phyloP scores from a whole-genome alignment of 92 coral and sea anemone genomes.

The Palythoa caribaeorum region DNA sequence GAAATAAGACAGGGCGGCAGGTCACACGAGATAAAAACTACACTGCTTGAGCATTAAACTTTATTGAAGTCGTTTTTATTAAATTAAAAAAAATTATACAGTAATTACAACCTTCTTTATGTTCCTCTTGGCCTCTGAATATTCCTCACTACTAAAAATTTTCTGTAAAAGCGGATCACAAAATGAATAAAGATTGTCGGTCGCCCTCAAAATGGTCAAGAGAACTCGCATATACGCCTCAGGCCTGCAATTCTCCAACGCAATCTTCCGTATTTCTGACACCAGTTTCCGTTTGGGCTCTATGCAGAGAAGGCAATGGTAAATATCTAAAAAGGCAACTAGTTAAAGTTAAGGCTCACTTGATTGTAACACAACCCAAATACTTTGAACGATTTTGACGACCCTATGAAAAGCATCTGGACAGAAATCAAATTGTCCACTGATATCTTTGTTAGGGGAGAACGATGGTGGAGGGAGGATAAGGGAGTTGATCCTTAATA shows the following conservation, averaged over 20 bases:
- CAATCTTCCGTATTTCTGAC: conserved; percentile 60
- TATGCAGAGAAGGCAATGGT: conserved; percentile 8
- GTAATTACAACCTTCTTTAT: conserved; percentile 29
- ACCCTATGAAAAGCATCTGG: too few relatives aligned
- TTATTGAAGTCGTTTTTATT: neutral
- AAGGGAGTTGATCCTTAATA: too few relatives aligned
- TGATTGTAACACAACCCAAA: too few relatives aligned
- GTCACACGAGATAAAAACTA: too few relatives aligned
- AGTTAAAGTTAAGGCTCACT: too few relatives aligned
- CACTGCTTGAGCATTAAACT: too few relatives aligned
- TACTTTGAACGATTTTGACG: too few relatives aligned
- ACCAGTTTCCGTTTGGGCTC: conserved; percentile 63
- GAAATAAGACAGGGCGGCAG: too few relatives aligned
- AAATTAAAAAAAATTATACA: neutral
- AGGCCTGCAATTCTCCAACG: conserved; percentile 57
- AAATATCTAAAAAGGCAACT: too few relatives aligned
- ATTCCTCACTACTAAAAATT: conserved; percentile 62
- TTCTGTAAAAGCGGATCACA: conserved; percentile 67
- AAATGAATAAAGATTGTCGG: conserved; percentile 67
- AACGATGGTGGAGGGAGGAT: too few relatives aligned
- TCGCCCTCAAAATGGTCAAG: conserved; percentile 65
- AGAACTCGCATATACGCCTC: conserved; percentile 69
- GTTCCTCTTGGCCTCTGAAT: conserved; percentile 42
- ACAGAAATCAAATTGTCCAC: too few relatives aligned
- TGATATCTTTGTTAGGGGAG: too few relatives aligned